These are phyloP conservation scores for Hyposoter didymator DNA, from an alignment of 2,888 invertebrate species.

Conservation along the genomic window DNA sequence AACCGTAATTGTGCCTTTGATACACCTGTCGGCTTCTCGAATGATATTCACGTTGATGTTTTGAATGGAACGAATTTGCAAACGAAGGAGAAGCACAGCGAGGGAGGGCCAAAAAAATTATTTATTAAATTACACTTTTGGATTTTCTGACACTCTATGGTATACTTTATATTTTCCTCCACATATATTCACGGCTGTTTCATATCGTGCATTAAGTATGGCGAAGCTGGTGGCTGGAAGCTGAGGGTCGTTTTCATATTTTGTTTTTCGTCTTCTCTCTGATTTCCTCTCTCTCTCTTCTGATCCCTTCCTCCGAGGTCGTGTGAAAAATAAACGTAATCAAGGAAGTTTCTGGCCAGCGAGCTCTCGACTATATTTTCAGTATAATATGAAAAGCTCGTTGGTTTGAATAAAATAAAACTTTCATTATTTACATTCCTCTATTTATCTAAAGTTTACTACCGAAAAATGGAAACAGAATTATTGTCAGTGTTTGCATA, in stretches of 20 bases:
- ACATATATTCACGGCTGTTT: neutral
- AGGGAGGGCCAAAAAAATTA: neutral
- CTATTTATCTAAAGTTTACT: neutral
- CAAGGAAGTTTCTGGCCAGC: slow-evolving; percentile 8
- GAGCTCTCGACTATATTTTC: neutral
- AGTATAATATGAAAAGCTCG: slow-evolving; percentile 34
- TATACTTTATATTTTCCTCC: neutral
- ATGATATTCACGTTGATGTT: slow-evolving; percentile 26
- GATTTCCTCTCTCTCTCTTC: neutral
- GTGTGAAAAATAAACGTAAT: slow-evolving; percentile 53
- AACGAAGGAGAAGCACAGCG: neutral
- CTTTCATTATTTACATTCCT: neutral
- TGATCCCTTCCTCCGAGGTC: slow-evolving; percentile 6
- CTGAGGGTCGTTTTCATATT: neutral
- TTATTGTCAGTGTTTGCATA: neutral
- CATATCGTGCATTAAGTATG: slow-evolving; percentile 22
- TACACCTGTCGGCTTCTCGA: neutral
- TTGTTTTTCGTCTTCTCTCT: slow-evolving; percentile 4
- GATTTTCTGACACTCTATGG: slow-evolving; percentile 7
- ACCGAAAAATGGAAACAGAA: neutral
- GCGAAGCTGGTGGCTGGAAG: neutral
- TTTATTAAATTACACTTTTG: neutral
- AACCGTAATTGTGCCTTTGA: neutral
- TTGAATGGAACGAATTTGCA: neutral
- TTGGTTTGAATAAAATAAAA: slow-evolving; percentile 46